These are phyloP conservation scores for Rotaria socialis DNA, from an alignment of 2,888 invertebrate genomes.

Conservation along the genomic window DNA sequence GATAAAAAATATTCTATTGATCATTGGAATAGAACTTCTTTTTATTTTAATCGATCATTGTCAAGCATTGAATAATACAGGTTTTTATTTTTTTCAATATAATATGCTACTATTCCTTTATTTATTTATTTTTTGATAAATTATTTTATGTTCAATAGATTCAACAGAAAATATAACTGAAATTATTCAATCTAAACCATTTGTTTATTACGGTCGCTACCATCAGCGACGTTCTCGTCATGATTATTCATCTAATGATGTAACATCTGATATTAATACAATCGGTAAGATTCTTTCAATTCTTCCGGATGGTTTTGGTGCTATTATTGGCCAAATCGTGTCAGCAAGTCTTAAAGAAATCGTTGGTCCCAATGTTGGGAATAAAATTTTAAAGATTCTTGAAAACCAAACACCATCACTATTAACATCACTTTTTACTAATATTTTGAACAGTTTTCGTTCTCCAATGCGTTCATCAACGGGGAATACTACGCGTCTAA, in stretches of 20 bases:
- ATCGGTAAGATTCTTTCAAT: background rate
- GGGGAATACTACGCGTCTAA: background rate
- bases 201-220: background rate
- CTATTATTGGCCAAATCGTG: constrained; percentile 1
- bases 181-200: background rate
- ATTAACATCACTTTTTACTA: background rate
- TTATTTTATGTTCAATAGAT: background rate
- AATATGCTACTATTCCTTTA: background rate
- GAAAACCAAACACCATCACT: constrained; percentile 11
- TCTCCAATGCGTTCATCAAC: background rate
- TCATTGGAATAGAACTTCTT: background rate
- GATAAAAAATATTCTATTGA: background rate
- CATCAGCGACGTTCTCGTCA: background rate
- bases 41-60: background rate
- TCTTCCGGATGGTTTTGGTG: background rate
- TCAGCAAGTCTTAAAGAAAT: background rate
- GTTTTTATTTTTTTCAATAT: background rate
- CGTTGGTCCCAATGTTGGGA: background rate
- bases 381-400: background rate
- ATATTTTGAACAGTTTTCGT: background rate
- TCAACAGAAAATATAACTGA: background rate
- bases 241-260: background rate
- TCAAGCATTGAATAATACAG: background rate
- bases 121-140: background rate
- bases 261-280: background rate